Base-by-base conservation (phyloP, 1,140 invertebrate genomes). In the Drosophila arawakana region DNA sequence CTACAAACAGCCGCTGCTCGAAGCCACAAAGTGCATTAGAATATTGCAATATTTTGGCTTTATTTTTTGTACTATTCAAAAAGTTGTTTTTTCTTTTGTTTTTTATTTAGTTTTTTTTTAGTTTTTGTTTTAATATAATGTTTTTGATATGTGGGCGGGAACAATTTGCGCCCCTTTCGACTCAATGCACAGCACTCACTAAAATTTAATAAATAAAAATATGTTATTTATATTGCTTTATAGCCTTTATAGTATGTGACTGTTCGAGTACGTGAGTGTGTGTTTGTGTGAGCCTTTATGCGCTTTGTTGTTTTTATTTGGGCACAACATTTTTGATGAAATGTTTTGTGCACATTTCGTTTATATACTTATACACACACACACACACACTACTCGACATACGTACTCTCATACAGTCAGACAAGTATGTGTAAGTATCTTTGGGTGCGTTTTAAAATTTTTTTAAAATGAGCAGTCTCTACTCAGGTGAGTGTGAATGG, bases 131-230 rank as follows among this genome's bases (percentile, higher is more conserved):
- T 30, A 30, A 30, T 30, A 6, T 30, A 3, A 30, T 30, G 35
- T 9, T 54, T 52, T 50, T 57, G 54, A 11, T 63, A 61, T 47
- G 52, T 34, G 46, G 57, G 37, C 43, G 62, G 30, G 73, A 76
- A 76, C 71, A 66, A 65, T 80, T 86, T 82, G 60, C 72, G 83
- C 83, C 83, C 68, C 69, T 76, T 71, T 80, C 83, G 80, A 75
- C 67, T 74, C 83, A 89, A 80, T 88, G 83, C 83, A 78, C 83
- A 89, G 70, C 83, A 86, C 83, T 89, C 80, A 86, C 83, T 86
- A 86, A 86, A 86, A 83, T 86, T 86, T 86, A 86, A 89, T 86
- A 86, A 86, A 86, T 86, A 88, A 86, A 30, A 86, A 86, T 83
- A 86, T 86, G 69, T 76, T 86, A 86, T 86, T 89, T 86, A 86